phyloP scores from a whole-genome alignment of 2,888 invertebrate genomes.

The Rhamphomyia laevipes region DNA sequence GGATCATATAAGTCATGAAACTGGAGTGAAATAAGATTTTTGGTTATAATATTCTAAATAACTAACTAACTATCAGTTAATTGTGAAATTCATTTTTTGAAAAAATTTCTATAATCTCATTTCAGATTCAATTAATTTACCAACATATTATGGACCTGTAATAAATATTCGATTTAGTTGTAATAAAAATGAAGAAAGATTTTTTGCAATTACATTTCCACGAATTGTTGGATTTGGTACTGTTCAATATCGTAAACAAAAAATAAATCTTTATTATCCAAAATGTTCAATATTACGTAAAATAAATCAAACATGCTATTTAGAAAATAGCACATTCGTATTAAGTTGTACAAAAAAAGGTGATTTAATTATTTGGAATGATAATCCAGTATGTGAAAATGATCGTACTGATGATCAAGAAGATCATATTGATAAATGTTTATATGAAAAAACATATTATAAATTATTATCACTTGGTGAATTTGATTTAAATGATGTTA shows the following conservation, averaged over 20 bases:
- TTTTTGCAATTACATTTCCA: constrained; percentile 11
- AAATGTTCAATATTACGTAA: not conserved
- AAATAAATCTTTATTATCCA: constrained; percentile 22
- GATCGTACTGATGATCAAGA: constrained; percentile 22
- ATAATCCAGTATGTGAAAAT: too few species aligned
- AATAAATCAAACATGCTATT: constrained; percentile 41
- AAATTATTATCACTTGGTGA: constrained; percentile 17
- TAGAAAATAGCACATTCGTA: constrained; percentile 39
- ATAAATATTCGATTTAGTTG: too few species aligned
- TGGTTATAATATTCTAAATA: too few species aligned
- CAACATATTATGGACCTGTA: too few species aligned
- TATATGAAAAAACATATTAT: constrained; percentile 7
- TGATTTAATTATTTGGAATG: constrained; percentile 41
- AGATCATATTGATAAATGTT: not conserved
- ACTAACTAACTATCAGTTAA: too few species aligned
- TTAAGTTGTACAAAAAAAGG: constrained; percentile 42
- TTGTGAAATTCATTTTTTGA: too few species aligned
- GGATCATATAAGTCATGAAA: too few species aligned
- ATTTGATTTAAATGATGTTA: constrained; percentile 39
- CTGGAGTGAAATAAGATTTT: too few species aligned
- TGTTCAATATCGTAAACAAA: constrained; percentile 5
- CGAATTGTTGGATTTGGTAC: constrained; percentile 11
- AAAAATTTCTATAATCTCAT: too few species aligned
- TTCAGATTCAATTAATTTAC: too few species aligned
- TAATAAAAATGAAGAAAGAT: constrained; percentile 1